Conservation (phyloP, 2,113 vertebrate genomes). For the Paradisaea rubra region DNA sequence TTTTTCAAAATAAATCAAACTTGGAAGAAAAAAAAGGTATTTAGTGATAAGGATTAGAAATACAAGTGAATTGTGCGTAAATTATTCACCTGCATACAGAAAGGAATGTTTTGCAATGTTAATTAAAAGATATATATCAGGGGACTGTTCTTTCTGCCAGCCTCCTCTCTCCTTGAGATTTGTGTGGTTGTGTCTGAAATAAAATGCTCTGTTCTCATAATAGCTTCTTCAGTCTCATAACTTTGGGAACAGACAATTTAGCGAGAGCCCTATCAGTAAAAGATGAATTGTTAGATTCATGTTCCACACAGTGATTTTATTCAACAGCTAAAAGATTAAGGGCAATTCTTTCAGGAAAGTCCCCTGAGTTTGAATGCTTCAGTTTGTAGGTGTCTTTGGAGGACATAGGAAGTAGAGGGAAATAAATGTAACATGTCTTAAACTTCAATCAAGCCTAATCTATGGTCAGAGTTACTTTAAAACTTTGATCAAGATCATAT, state of each 20-base stretch:
- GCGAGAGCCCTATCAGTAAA: not conserved
- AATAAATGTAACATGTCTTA: not conserved
- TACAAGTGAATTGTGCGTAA: not conserved
- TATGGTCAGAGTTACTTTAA: not conserved
- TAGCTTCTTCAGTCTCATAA: conserved; percentile 22
- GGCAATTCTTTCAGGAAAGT: not conserved
- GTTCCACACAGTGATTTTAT: conserved; percentile 27
- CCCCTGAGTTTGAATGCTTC: not conserved
- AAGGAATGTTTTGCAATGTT: conserved; percentile 20
- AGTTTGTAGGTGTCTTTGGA: not conserved
- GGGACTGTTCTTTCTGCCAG: not conserved
- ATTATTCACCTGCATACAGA: not conserved
- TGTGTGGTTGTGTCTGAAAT: conserved; percentile 4
- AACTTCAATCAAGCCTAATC: not conserved
- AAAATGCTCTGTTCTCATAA: conserved; percentile 12
- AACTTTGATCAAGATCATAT: not conserved
- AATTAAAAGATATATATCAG: conserved; percentile 54
- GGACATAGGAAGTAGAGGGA: not conserved
- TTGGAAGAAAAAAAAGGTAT: not conserved
- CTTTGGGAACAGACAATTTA: conserved; percentile 19
- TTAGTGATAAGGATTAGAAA: conserved; percentile 9
- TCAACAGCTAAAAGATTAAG: conserved; percentile 29
- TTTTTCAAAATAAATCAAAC: not conserved
- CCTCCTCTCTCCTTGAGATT: conserved; percentile 21
- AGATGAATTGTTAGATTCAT: conserved; percentile 19